A percentile compares a stretch with the other conserved stretches of the same genome.
phyloP scores from a whole-genome alignment of 2,113 vertebrate genomes.

The Glaucidium brasilianum region DNA sequence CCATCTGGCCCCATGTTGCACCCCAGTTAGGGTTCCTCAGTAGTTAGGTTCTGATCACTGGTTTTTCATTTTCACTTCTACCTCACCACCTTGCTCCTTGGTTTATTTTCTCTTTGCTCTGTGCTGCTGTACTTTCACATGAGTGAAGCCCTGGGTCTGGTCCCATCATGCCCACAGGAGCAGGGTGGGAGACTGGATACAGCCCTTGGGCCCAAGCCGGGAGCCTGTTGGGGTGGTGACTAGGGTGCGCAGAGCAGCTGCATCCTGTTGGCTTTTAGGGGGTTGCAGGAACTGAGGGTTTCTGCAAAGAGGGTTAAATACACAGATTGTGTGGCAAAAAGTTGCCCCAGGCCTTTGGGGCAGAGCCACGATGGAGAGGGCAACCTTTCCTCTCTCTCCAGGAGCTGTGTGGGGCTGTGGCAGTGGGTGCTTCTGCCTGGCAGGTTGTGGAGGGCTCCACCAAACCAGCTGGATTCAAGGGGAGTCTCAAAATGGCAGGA shows the following conservation, averaged over 20 bases:
- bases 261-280: accelerated
- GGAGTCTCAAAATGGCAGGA: not conserved
- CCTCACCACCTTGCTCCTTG: not conserved
- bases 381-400: no score
- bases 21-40: accelerated
- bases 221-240: not conserved
- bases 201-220: accelerated
- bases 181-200: accelerated
- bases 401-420: no score
- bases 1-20: not conserved
- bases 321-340: no score
- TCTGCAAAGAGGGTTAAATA: not conserved
- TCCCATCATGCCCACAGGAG: accelerated
- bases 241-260: accelerated
- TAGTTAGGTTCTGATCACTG: accelerated
- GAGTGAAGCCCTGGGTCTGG: not conserved
- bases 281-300: not conserved
- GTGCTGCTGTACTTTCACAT: not conserved
- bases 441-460: not conserved
- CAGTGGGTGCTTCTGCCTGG: not conserved
- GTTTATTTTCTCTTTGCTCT: not conserved
- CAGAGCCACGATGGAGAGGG: accelerated
- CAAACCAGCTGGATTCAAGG: accelerated
- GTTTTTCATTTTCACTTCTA: not conserved
- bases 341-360: no score